Conservation (phyloP, 2,113 vertebrate genomes). For the Carassius carassius region DNA sequence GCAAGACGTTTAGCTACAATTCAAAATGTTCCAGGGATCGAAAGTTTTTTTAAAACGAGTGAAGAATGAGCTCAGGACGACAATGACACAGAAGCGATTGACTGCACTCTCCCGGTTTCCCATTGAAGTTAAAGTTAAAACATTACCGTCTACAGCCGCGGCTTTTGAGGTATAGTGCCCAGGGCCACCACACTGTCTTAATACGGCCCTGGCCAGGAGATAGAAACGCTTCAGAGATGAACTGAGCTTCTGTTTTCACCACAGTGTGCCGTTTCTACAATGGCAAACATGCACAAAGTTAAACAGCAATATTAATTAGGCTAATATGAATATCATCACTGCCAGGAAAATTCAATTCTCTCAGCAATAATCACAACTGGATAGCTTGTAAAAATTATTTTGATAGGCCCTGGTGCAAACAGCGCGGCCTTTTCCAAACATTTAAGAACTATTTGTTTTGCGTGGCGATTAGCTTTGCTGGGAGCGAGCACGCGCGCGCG, state of each 20-base stretch:
- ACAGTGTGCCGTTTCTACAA: slow-evolving; percentile 76
- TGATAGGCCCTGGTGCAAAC: slow-evolving; percentile 83
- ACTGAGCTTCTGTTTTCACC: slow-evolving; percentile 70
- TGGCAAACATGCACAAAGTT: slow-evolving; percentile 70
- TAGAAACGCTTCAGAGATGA: slow-evolving; percentile 74
- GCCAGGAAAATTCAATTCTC: slow-evolving; percentile 83
- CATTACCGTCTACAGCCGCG: too few relatives aligned
- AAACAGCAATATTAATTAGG: slow-evolving; percentile 85
- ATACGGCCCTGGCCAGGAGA: slow-evolving; percentile 74
- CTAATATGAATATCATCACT: slow-evolving; percentile 86
- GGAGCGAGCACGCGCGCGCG: slow-evolving; percentile 24
- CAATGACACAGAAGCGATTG: too few relatives aligned
- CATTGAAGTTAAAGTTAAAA: too few relatives aligned
- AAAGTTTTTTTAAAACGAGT: too few relatives aligned
- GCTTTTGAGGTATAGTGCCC: too few relatives aligned
- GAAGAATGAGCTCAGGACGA: too few relatives aligned
- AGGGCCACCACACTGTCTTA: too few relatives aligned
- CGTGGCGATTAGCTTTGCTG: slow-evolving; percentile 72
- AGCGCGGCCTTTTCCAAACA: slow-evolving; percentile 79
- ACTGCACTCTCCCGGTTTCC: too few relatives aligned
- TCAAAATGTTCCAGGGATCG: too few relatives aligned
- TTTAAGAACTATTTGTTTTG: slow-evolving; percentile 82
- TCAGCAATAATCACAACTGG: slow-evolving; percentile 81
- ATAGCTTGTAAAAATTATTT: slow-evolving; percentile 86
- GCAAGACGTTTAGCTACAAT: too few relatives aligned